Conservation (phyloP, 2,797 vertebrate genomes). For the Enteromius trimaculatus region DNA sequence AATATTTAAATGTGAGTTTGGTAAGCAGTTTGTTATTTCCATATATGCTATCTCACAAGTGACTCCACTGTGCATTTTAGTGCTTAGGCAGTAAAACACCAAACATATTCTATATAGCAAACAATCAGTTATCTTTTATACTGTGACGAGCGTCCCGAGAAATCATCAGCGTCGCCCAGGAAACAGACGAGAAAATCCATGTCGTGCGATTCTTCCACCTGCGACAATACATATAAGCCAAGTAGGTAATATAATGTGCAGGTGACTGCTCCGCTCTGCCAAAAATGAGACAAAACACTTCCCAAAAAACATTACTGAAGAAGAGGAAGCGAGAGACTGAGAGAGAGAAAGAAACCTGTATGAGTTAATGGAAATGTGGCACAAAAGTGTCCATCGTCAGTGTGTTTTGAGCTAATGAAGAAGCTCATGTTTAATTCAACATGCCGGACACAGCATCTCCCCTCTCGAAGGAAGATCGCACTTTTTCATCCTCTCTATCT, state of each 20-base stretch:
- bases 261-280: not conserved
- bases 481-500: conserved; percentile 47
- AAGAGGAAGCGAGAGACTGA: conserved; percentile 30
- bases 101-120: not conserved
- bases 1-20: not conserved
- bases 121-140: not conserved
- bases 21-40: not conserved
- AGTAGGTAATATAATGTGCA: not conserved
- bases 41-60: too few relatives aligned
- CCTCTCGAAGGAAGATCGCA: conserved; percentile 61
- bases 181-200: too few relatives aligned
- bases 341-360: conserved; percentile 53
- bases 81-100: not conserved
- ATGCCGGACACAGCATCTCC: conserved; percentile 64
- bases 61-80: not conserved
- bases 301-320: not conserved
- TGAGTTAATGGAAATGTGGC: conserved; percentile 60
- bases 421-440: conserved; percentile 87
- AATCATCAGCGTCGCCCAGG: too few relatives aligned
- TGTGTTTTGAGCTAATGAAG: conserved; percentile 80
- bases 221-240: not conserved
- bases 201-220: too few relatives aligned
- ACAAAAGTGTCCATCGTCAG: conserved; percentile 68
- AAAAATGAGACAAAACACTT: not conserved
- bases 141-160: too few relatives aligned